Evolutionary conservation across 2,888 invertebrate species (phyloP).

Genomic region (Microctonus aethiopoides): DNA sequence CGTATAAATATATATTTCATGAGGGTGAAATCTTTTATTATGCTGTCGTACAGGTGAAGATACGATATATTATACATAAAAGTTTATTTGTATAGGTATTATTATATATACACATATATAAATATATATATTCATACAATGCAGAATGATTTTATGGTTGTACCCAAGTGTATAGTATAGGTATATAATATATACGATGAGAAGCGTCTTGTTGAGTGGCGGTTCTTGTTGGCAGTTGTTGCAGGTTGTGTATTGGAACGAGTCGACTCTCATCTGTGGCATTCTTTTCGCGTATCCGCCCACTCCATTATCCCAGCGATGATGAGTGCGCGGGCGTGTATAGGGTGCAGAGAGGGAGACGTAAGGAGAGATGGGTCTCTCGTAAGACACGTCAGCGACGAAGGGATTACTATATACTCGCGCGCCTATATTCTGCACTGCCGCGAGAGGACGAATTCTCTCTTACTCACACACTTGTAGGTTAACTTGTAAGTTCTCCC

Average conservation of each 20-base stretch:
- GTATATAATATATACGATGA: slow-evolving; percentile 15
- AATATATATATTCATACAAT: no score
- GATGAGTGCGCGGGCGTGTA: slow-evolving; percentile 65
- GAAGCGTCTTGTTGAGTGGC: slow-evolving; percentile 56
- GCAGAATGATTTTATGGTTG: slow-evolving; percentile 50
- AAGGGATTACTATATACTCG: slow-evolving; percentile 53
- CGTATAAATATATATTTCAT: no score
- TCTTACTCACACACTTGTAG: slow-evolving; percentile 26
- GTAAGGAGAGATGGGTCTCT: slow-evolving; percentile 38
- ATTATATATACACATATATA: no score
- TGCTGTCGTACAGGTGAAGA: not conserved
- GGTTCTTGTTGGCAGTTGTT: slow-evolving; percentile 56
- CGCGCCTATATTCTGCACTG: slow-evolving; percentile 19
- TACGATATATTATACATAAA: slow-evolving; percentile 16
- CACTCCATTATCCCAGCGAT: slow-evolving; percentile 66
- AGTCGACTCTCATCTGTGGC: slow-evolving; percentile 49
- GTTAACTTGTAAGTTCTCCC: no score
- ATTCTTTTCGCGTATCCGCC: slow-evolving; percentile 60
- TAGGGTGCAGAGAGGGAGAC: slow-evolving; percentile 35
- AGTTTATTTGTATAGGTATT: not conserved
- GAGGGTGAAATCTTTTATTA: not conserved
- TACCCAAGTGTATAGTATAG: no score
- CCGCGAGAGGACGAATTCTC: slow-evolving; percentile 17
- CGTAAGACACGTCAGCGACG: slow-evolving; percentile 58
- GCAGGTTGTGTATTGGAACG: slow-evolving; percentile 39